Base-by-base conservation (phyloP, 2,888 invertebrate species). In the Minunthozetes semirufus region DNA sequence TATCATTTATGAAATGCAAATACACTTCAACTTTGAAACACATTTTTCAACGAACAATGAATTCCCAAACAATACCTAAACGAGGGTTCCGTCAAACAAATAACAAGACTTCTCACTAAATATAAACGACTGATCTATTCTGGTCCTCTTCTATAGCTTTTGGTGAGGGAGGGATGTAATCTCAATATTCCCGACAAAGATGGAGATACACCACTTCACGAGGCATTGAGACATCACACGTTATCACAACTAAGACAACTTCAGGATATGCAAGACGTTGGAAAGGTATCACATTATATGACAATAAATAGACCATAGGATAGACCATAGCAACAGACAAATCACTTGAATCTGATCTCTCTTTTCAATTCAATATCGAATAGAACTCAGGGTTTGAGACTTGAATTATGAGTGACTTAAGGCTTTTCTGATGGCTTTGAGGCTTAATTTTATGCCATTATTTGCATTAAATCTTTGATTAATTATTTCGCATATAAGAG, bases 181-280 rank as follows among this genome's bases (percentile, higher is more conserved):
- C 86, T 97, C 80, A 96, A 97, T 84, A 90, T 96, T 78, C 92
- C 94, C 68, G 97, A 98, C 84, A 97, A 97, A 85, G 97, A 97
- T 81, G 97, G 97, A 3, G 96, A 97, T 84, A 92, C 92, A 0
- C 84, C 86, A 3, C 82, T 87, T 22, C 94, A 94, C 83, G 94
- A 94, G 82, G 96, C 96, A 25, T 86, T 97, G 72, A 89, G 96
- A 13, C 95, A 97, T 84, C 96, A 98, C 85, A 98, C 97, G 6
- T 86, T 98, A 78, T 94, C 95, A 72, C 97, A 97, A 83, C 86
- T 98, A 77, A 88, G 95, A 76, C 94, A 96, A 81, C 86, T 97
- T 76, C 96, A 97, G 83, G 96, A 96, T 84, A 93, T 94, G 71
- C 93, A 93, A 81, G 93, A 93, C 81, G 81, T 81, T 29, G 79